These are phyloP conservation scores for Drosophila helvetica DNA, from an alignment of 2,888 invertebrate species.

Conservation along the genomic window DNA sequence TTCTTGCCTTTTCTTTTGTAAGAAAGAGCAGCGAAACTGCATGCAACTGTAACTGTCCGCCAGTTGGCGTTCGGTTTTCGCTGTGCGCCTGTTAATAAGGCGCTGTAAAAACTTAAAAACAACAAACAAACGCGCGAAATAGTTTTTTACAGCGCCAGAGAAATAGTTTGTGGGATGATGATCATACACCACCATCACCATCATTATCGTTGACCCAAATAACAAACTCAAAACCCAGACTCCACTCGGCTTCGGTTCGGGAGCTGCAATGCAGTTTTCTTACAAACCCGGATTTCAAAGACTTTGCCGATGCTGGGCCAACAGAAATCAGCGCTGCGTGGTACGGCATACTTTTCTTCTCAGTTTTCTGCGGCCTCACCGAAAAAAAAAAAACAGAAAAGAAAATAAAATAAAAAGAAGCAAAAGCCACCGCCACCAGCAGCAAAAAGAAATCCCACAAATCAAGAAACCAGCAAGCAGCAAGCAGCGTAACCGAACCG, in stretches of 20 bases:
- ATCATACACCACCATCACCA: conserved; percentile 21
- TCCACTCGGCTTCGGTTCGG: conserved; percentile 26
- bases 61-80: conserved; percentile 47
- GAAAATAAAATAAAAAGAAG: conserved; percentile 1
- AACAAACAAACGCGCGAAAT: conserved; percentile 74
- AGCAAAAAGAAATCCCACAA: conserved; percentile 39
- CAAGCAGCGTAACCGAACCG: conserved; percentile 33
- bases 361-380: conserved; percentile 17
- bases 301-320: conserved; percentile 80
- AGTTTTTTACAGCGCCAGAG: conserved; percentile 51
- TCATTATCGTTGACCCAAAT: conserved; percentile 66
- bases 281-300: conserved; percentile 82
- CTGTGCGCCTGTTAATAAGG: conserved; percentile 80
- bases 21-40: conserved; percentile 44
- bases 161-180: conserved; percentile 30
- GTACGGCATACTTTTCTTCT: conserved; percentile 45
- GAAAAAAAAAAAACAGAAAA: conserved; percentile 26
- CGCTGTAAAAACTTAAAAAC: conserved; percentile 82
- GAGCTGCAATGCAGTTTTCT: conserved; percentile 44
- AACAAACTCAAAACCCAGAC: conserved; percentile 57
- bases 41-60: conserved; percentile 52
- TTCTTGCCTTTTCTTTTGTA: conserved; percentile 64
- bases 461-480: conserved; percentile 18
- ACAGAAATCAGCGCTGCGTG: conserved; percentile 72
- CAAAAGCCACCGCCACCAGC: conserved; percentile 18